Conservation (phyloP, 1,140 invertebrate genomes). For the Monomorium pharaonis region DNA sequence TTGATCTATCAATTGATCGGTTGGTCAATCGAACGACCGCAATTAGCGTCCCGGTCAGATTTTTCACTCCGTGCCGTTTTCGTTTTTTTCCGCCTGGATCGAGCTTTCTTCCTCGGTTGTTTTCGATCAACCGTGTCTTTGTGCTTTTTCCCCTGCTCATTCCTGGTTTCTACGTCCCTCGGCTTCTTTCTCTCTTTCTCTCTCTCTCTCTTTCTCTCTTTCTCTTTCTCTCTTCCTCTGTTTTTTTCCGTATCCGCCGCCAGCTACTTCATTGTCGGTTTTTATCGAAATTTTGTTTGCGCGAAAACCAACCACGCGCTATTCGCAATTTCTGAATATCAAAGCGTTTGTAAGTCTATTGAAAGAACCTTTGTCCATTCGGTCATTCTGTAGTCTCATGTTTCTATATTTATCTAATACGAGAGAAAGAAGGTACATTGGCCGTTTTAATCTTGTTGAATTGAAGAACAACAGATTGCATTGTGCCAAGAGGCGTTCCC, state of each 20-base stretch:
- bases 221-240: neutral
- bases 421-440: constrained; percentile 1
- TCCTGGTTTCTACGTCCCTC: neutral
- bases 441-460: constrained; percentile 1
- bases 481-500: neutral
- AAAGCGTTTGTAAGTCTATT: constrained; percentile 48
- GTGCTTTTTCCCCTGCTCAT: constrained; percentile 22
- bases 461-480: neutral
- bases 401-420: neutral
- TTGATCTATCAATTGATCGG: constrained; percentile 1
- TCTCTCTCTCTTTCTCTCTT: neutral
- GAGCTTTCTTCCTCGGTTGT: constrained; percentile 2
- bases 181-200: neutral
- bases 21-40: constrained; percentile 48
- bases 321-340: constrained; percentile 53
- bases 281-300: constrained; percentile 50
- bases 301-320: constrained; percentile 28
- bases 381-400: neutral
- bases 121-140: constrained; percentile 49
- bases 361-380: constrained; percentile 22
- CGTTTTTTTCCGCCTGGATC: neutral
- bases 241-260: neutral
- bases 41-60: constrained; percentile 63
- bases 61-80: constrained; percentile 24
- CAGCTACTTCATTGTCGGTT: constrained; percentile 23